A percentile compares a stretch with the other conserved stretches of the same genome.
Conservation (phyloP, 2,888 invertebrate species). For the Orthosia gothica region DNA sequence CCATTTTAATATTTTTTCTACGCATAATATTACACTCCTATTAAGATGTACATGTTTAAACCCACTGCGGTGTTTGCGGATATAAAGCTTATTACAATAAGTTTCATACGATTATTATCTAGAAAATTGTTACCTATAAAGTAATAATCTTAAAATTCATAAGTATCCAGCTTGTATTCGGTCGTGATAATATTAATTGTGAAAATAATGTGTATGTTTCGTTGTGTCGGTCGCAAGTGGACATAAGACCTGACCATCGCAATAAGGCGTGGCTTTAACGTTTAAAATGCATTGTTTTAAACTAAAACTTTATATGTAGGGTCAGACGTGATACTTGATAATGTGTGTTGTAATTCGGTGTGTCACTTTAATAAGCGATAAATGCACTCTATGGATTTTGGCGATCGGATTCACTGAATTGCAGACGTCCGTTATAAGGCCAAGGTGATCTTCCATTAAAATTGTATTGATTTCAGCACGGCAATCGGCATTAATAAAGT, state of each 20-base stretch:
- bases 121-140: constrained; percentile 16
- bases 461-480: constrained; percentile 29
- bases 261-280: background rate
- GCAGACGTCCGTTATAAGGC: constrained; percentile 6
- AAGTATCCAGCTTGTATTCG: constrained; percentile 23
- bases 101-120: constrained; percentile 3
- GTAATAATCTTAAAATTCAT: constrained; percentile 23
- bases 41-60: constrained; percentile 23
- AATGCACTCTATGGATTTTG: constrained; percentile 10
- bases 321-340: constrained; percentile 7
- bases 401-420: constrained; percentile 29
- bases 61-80: background rate
- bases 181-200: constrained; percentile 11
- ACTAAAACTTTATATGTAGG: background rate
- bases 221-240: background rate
- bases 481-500: constrained; percentile 25
- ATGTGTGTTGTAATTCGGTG: background rate
- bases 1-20: constrained; percentile 19
- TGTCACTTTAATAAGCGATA: background rate
- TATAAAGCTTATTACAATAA: constrained; percentile 7
- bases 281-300: constrained; percentile 57
- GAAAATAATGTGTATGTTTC: background rate
- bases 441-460: constrained; percentile 11
- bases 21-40: constrained; percentile 9
- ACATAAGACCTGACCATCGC: constrained; percentile 9